Evolutionary conservation across 2,113 vertebrate genomes (phyloP).

Genomic region (Ochotona curzoniae): DNA sequence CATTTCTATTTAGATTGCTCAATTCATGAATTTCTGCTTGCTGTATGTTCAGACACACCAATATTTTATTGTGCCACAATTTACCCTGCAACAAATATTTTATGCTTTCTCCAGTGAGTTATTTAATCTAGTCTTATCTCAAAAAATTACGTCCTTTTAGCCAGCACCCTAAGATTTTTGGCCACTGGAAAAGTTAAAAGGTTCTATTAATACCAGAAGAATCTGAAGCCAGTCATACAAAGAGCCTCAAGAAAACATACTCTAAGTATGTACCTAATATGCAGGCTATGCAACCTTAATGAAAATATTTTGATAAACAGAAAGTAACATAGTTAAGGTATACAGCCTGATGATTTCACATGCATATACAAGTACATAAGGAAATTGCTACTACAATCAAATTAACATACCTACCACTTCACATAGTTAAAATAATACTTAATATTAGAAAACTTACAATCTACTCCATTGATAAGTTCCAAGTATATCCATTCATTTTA

Average conservation of each 20-base stretch:
- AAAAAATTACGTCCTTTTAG: constrained; percentile 2
- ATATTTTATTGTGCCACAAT: background rate
- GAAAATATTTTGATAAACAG: constrained; percentile 44
- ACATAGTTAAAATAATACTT: background rate
- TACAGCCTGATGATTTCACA: background rate
- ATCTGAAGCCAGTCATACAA: constrained; percentile 38
- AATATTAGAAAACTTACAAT: background rate
- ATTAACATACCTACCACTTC: background rate
- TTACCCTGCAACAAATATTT: background rate
- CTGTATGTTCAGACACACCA: background rate
- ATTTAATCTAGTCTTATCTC: background rate
- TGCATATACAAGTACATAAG: background rate
- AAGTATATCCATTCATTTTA: background rate
- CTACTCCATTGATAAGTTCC: background rate
- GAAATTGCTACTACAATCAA: background rate
- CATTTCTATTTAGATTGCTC: background rate
- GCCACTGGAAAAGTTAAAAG: background rate
- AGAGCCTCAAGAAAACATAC: constrained; percentile 44
- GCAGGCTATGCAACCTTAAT: constrained; percentile 29
- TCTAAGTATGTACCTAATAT: constrained; percentile 45
- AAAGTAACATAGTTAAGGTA: background rate
- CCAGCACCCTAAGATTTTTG: background rate
- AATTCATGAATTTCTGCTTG: background rate
- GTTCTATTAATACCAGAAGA: background rate
- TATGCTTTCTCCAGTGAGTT: background rate